These are phyloP conservation scores for Petaurus breviceps DNA, from an alignment of 2,113 vertebrate genomes.

Conservation along the genomic window DNA sequence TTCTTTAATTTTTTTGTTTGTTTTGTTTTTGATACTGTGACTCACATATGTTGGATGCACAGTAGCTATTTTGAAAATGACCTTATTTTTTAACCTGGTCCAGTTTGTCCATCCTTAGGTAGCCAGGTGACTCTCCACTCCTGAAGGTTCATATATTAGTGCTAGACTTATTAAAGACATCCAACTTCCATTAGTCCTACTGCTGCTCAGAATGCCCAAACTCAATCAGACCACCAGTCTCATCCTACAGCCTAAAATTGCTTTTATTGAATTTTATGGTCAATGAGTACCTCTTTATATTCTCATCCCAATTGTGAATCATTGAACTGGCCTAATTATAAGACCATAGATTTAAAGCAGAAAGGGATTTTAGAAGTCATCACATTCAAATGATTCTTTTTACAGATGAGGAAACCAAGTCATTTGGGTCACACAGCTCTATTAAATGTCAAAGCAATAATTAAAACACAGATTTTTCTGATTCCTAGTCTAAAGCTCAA, in stretches of 20 bases:
- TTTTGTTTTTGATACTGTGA: not conserved
- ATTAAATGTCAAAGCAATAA: not conserved
- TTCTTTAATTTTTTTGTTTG: not conserved
- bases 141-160: not conserved
- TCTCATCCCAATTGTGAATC: not conserved
- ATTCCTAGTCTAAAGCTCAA: not conserved
- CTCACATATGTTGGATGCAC: not conserved
- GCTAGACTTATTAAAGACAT: not conserved
- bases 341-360: not conserved
- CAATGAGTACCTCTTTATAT: not conserved
- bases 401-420: not conserved
- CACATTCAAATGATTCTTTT: not conserved
- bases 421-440: not conserved
- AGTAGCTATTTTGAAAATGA: not conserved
- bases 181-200: not conserved
- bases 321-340: not conserved
- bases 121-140: not conserved
- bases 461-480: not conserved
- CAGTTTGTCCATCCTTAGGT: not conserved
- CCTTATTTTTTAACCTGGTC: not conserved
- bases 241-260: not conserved
- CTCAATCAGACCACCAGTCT: not conserved
- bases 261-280: not conserved
- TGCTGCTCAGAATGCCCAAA: not conserved
- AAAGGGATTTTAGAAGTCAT: not conserved